These are phyloP conservation scores for Melanaphis sacchari DNA, from an alignment of 1,140 invertebrate genomes.

Conservation along the genomic window DNA sequence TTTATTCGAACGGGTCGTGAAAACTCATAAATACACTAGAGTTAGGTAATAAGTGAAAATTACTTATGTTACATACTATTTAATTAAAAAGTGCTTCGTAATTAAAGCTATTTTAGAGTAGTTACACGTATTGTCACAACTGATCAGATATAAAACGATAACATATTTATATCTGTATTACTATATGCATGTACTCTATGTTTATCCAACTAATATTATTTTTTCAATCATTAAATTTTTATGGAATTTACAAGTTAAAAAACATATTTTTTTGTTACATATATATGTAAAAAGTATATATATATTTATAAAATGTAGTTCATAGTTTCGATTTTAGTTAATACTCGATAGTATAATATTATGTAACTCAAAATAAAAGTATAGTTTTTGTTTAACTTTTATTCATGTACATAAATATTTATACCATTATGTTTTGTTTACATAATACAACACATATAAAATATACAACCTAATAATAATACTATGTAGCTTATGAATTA, in stretches of 20 bases:
- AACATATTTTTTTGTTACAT: too few relatives aligned
- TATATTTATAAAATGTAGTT: background rate
- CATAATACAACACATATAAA: background rate
- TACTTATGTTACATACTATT: too few relatives aligned
- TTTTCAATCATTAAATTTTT: background rate
- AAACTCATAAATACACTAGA: too few relatives aligned
- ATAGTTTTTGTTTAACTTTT: background rate
- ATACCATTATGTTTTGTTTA: constrained; percentile 1
- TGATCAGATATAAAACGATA: too few relatives aligned
- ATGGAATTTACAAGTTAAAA: background rate
- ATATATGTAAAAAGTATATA: too few relatives aligned
- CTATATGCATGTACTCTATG: background rate
- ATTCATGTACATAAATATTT: constrained; percentile 10
- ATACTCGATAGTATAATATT: background rate
- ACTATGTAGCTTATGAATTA: background rate
- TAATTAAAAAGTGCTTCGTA: too few relatives aligned
- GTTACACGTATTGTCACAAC: too few relatives aligned
- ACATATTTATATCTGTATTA: too few relatives aligned
- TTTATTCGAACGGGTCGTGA: too few relatives aligned
- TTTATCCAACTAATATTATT: background rate
- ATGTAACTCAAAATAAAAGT: background rate
- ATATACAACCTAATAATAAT: background rate
- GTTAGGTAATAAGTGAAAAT: too few relatives aligned
- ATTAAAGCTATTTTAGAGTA: too few relatives aligned
- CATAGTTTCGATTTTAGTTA: background rate